A percentile compares a stretch with the other conserved stretches of the same genome.
These are phyloP conservation scores for Ceyx erithaca DNA, from an alignment of 2,797 vertebrate genomes.

Conservation along the genomic window DNA sequence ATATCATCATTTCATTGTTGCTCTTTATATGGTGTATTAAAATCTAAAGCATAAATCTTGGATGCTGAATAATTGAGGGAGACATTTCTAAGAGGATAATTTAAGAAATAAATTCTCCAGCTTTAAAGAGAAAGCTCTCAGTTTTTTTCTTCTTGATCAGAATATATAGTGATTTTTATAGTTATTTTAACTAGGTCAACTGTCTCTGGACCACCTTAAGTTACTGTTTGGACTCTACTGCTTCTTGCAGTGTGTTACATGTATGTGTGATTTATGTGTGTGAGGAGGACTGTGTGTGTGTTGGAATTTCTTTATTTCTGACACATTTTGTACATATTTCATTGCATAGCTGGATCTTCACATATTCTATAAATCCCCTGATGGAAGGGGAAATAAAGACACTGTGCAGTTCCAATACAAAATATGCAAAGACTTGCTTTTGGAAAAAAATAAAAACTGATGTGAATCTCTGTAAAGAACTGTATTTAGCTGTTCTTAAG, in stretches of 20 bases:
- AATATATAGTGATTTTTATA: not conserved
- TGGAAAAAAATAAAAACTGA: fast-evolving
- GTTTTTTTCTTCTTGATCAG: not conserved
- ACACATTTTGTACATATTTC: not conserved
- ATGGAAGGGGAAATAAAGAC: not conserved
- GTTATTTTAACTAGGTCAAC: not conserved
- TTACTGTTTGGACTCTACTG: not conserved
- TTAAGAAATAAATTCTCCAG: not conserved
- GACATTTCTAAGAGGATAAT: not conserved
- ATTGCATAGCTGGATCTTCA: not conserved
- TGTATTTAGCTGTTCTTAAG: not conserved
- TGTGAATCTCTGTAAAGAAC: not conserved
- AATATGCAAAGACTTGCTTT: not conserved
- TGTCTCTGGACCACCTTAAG: not conserved
- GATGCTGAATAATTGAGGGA: not conserved
- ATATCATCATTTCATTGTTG: not conserved
- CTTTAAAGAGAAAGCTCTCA: not conserved
- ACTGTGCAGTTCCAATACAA: not conserved
- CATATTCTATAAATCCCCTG: not conserved
- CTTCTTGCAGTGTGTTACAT: not conserved
- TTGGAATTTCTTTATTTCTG: not conserved
- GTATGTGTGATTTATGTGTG: not conserved
- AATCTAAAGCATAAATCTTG: not conserved
- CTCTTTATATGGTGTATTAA: not conserved
- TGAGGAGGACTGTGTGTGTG: not conserved